Base-by-base conservation (phyloP, 1,140 invertebrate genomes). In the Drosophila truncata region DNA sequence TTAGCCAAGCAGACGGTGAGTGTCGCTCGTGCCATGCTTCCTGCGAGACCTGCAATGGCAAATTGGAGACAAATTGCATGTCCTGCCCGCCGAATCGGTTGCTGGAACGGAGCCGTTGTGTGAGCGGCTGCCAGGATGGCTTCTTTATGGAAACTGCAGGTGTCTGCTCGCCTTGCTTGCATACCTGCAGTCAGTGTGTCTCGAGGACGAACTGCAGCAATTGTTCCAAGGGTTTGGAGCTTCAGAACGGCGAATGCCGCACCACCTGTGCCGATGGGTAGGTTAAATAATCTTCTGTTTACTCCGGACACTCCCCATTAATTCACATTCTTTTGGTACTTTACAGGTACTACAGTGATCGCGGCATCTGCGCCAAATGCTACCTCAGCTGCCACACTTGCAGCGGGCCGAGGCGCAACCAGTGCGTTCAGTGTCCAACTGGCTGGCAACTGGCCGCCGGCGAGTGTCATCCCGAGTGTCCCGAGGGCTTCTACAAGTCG, bases 351-450 rank as follows among this genome's bases (percentile, higher is more conserved):
- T 97, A 97, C 93, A 97, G 96, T 72, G 97, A 97, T 90, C 94
- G 96, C 18, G 96, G 96, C 25, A 94, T 95, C 23, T 98, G 97
- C 90, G 94, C 95, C 46, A 96, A 96, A 79, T 98, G 97, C 92
- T 96, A 97, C 87, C 93, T 96, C 18, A 96, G 96, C 27, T 98
- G 97, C 91, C 95, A 95, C 78, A 97, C 96, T 3, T 98, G 98
- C 92, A 95, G 94, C 86, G 97, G 95, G 0, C 96, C 97, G 1
- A 93, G 96, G 23, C 94, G 96, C 27, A 96, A 97, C 91, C 96
- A 98, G 87, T 98, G 97, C 93, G 96, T 97, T 0, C 95, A 95
- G 14, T 98, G 97, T 93, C 96, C 96, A 0, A 91, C 93, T 8
- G 95, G 95, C 13, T 97, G 96, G 95, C 95, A 96, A 87, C 93